Conservation (phyloP, 2,888 invertebrate species). For the Allophyes oxyacanthae region DNA sequence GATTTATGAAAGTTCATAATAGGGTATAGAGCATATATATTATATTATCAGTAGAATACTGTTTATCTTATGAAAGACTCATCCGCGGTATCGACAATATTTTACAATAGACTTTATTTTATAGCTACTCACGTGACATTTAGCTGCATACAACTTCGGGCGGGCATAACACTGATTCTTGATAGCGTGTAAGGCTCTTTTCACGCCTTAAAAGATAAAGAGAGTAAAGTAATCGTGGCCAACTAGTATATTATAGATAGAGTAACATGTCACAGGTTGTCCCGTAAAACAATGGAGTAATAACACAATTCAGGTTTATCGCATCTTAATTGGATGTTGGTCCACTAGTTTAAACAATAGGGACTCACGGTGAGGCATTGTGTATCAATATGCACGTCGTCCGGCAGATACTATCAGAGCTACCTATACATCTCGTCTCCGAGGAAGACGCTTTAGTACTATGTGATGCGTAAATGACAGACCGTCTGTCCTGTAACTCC, state of each 20-base stretch:
- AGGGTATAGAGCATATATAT: too few species aligned
- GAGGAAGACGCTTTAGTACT: constrained; percentile 32
- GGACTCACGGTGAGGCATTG: constrained; percentile 34
- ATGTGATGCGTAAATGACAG: constrained; percentile 28
- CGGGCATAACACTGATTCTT: constrained; percentile 26
- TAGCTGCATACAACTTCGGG: constrained; percentile 9
- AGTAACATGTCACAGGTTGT: constrained; percentile 2
- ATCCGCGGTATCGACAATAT: neutral
- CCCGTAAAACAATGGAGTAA: constrained; percentile 15
- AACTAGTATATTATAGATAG: neutral
- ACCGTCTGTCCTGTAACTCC: constrained; percentile 14
- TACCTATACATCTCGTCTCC: constrained; percentile 33
- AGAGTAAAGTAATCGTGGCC: neutral
- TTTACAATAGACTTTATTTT: constrained; percentile 12
- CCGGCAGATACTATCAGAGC: constrained; percentile 8
- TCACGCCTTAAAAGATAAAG: constrained; percentile 1
- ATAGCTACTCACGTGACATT: constrained; percentile 39
- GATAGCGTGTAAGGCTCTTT: constrained; percentile 1
- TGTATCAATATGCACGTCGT: constrained; percentile 34
- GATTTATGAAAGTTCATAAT: neutral
- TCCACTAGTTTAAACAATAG: constrained; percentile 27
- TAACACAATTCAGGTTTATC: constrained; percentile 27
- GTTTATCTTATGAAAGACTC: neutral
- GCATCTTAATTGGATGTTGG: constrained; percentile 24
- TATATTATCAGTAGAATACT: constrained; percentile 1